Base-by-base conservation (phyloP, 2,113 vertebrate genomes). In the Toxostoma redivivum region DNA sequence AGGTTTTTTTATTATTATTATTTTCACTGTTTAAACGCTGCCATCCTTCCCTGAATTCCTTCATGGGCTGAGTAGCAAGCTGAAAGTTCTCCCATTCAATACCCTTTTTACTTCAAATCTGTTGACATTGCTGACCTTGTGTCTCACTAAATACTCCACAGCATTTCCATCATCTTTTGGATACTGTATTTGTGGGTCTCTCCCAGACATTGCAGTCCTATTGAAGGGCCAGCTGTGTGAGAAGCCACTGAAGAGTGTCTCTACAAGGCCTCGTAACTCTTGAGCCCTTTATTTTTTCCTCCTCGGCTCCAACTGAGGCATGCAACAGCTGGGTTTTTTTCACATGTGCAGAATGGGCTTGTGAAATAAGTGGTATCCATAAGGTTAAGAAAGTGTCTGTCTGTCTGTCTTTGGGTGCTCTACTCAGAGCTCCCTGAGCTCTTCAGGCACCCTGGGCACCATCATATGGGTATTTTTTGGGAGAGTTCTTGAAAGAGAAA, bases 291-390 rank as follows among this genome's bases (percentile, higher is more conserved):
- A 3, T 5, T 58, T 86, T 90, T 66, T 2, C 2, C 28, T 88
- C 27, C 16, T 17, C 22, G 5, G 2, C 47, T 50, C 33, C 37
- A 53, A 1, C n/a, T 53, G 62, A 42, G 45, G 5, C 25, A 17
- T 4, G 2, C 0, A 0, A 35, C 17, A 27, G 7, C 4, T 33
- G 37, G 21, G 4, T 11, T 73, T 78, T 81, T 22, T 42, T 51
- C 25, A 18, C 3, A 7, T 14, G 44, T 50, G 54, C 40, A 72
- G 27, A 48, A 51, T 1, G 1, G 22, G 37, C 10, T 57, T 76
- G 47, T 37, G 28, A 45, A 64, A 64, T 30, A 42, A 15, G 9
- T 45, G 4, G 3, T 37, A 12, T 54, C 50, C 2, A 5, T 28
- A 14, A 31, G 58, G 44, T 54, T 12, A 44, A 42, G 15, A 56